phyloP scores from a whole-genome alignment of 2,888 invertebrate species.

The Nephrotoma guestfalica region DNA sequence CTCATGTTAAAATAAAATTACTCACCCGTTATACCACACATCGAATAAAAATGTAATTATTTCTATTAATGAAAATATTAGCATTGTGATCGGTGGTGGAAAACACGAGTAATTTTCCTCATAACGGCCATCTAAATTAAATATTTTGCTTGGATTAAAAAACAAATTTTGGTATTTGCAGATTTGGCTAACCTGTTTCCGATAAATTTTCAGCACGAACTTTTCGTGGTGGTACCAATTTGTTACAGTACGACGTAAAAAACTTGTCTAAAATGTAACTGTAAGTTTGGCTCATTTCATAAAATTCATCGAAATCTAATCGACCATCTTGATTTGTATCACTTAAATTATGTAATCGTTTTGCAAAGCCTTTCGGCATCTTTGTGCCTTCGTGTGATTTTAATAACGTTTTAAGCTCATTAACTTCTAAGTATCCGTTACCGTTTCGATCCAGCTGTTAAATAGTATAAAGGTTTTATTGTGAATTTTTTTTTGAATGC shows the following conservation, averaged over 20 bases:
- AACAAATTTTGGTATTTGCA: neutral
- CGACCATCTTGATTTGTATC: slow-evolving; percentile 48
- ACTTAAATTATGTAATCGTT: slow-evolving; percentile 48
- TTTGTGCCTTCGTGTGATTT: slow-evolving; percentile 35
- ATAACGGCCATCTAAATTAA: slow-evolving; percentile 53
- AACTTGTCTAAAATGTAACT: slow-evolving; percentile 32
- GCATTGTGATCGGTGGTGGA: slow-evolving; percentile 87
- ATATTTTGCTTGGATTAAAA: neutral
- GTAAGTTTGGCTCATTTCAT: slow-evolving; percentile 40
- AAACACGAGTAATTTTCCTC: slow-evolving; percentile 85
- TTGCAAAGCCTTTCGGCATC: slow-evolving; percentile 50
- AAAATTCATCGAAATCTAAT: slow-evolving; percentile 53
- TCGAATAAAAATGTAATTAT: slow-evolving; percentile 50
- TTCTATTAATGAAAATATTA: slow-evolving; percentile 76
- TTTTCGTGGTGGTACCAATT: slow-evolving; percentile 26
- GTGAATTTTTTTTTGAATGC: no score
- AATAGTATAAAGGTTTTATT: slow-evolving; percentile 2
- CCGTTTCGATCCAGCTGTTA: slow-evolving; percentile 52
- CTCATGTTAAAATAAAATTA: slow-evolving; percentile 14
- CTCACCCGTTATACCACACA: slow-evolving; percentile 30
- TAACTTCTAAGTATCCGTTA: slow-evolving; percentile 52
- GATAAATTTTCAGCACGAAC: slow-evolving; percentile 9
- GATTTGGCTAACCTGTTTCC: slow-evolving; percentile 18
- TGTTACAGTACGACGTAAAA: slow-evolving; percentile 25
- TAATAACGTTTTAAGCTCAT: slow-evolving; percentile 39